Evolutionary conservation across 1,140 invertebrate species (phyloP).

Genomic region (Vanessa atalanta): DNA sequence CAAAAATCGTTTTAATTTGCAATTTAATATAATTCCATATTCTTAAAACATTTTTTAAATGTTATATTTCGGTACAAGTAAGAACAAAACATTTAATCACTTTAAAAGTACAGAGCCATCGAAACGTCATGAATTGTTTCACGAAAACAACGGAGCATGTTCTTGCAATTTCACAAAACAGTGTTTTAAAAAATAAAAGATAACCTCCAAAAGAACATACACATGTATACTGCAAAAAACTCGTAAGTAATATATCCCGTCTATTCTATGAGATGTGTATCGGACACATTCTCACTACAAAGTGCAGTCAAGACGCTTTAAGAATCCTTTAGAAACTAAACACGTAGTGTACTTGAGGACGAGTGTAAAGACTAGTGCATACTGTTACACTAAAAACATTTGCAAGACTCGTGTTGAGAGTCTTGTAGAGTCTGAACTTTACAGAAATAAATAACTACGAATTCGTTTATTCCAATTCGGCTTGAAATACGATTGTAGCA

Average conservation of each 20-base stretch:
- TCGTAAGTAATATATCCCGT: slow-evolving; percentile 6
- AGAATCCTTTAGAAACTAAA: slow-evolving; percentile 29
- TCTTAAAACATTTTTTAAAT: too few species aligned
- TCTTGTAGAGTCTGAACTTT: background rate
- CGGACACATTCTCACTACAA: slow-evolving; percentile 22
- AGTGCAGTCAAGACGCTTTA: slow-evolving; percentile 25
- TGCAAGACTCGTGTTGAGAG: slow-evolving; percentile 7
- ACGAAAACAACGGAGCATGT: too few species aligned
- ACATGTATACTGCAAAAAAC: background rate
- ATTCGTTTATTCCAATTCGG: too few species aligned
- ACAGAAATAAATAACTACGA: background rate
- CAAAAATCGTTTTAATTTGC: too few species aligned
- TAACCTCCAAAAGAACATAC: background rate
- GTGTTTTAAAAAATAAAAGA: background rate
- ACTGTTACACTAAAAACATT: slow-evolving; percentile 26
- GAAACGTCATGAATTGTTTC: too few species aligned
- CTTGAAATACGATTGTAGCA: too few species aligned
- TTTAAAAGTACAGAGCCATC: too few species aligned
- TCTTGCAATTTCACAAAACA: background rate
- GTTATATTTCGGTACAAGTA: too few species aligned
- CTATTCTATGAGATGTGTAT: slow-evolving; percentile 12
- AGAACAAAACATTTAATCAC: too few species aligned
- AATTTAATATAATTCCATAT: too few species aligned
- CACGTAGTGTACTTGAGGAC: slow-evolving; percentile 26
- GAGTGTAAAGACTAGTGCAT: slow-evolving; percentile 24